Evolutionary conservation across 2,797 vertebrate species (phyloP), one percentile per base, ranked within the genome.

Genomic region (Diceros bicornis): DNA sequence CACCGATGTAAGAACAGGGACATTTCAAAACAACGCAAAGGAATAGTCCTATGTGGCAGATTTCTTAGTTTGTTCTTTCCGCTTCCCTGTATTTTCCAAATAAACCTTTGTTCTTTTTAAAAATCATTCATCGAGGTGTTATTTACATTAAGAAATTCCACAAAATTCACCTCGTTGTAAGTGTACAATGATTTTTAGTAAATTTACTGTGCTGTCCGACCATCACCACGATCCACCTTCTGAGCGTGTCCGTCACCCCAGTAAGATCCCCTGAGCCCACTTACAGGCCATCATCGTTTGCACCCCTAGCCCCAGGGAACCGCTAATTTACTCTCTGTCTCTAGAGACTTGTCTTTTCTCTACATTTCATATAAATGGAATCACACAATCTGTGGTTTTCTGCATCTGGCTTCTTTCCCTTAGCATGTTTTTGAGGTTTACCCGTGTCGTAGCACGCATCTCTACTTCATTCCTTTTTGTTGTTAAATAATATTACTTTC

Each of bases 341-440:
- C 74, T 44, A 92, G 71, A 93, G 62, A 69, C 55, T 89, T 84
- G 55, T 84, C 32, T 94, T 95, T 93, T 32, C 44, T 62, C 37
- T 87, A 57, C 21, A 62, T 55, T 86, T 95, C 50, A 21, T 29
- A 59, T 50, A 89, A 74, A 92, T 61, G 37, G 71, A 88, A 66
- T 72, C 57, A 64, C 14, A 27, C 0, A 25, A 1, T 52, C 23
- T 23, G 59, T 66, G 79, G 59, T 91, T 72, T 92, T 95, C 72
- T 57, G 75, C 11, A 17, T n/a, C 75, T 69, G 64, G 79, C 17
- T 90, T 87, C 72, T 89, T 34, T 32, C 16, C 21, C 29, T 55
- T 20, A 41, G 50, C n/a, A 12, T 23, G n/a, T 34, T 64, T 77
- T 20, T 55, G 85, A 37, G 32, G 34, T n/a, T 87, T 71, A 57